phyloP scores from a whole-genome alignment of 2,888 invertebrate genomes.

The Cordilura impudica region DNA sequence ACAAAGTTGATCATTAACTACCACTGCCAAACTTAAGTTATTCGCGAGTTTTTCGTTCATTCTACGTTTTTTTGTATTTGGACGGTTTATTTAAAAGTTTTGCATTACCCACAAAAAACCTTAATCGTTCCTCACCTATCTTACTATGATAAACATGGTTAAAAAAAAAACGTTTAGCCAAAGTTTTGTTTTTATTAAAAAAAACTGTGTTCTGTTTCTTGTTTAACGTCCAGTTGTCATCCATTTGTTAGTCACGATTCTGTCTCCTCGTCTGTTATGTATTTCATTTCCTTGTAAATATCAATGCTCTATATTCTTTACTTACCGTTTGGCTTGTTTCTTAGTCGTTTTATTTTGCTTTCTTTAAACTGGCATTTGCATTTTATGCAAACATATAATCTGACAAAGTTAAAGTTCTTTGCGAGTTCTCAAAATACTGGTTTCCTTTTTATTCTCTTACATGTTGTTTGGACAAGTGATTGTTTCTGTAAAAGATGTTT shows the following conservation, averaged over 20 bases:
- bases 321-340: constrained; percentile 5
- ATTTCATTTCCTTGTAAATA: constrained; percentile 22
- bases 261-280: constrained; percentile 26
- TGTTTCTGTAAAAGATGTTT: constrained; percentile 10
- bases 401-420: constrained; percentile 16
- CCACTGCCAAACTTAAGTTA: not conserved
- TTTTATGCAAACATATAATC: constrained; percentile 27
- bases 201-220: constrained; percentile 17
- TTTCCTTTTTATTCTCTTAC: constrained; percentile 42
- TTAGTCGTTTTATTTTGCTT: constrained; percentile 13
- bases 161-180: constrained; percentile 6
- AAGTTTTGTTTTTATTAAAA: constrained; percentile 7
- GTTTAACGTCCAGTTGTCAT: constrained; percentile 47
- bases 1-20: constrained; percentile 21
- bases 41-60: constrained; percentile 37
- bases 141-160: constrained; percentile 2
- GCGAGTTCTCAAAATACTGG: constrained; percentile 40
- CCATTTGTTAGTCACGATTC: constrained; percentile 3
- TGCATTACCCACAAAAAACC: constrained; percentile 56
- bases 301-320: not conserved
- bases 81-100: constrained; percentile 48
- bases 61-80: constrained; percentile 10
- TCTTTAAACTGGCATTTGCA: constrained; percentile 53
- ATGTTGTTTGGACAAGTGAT: constrained; percentile 55
- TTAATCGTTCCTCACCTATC: constrained; percentile 64